phyloP scores from a whole-genome alignment of 2,888 invertebrate genomes.

The Chrysolina haemoptera region DNA sequence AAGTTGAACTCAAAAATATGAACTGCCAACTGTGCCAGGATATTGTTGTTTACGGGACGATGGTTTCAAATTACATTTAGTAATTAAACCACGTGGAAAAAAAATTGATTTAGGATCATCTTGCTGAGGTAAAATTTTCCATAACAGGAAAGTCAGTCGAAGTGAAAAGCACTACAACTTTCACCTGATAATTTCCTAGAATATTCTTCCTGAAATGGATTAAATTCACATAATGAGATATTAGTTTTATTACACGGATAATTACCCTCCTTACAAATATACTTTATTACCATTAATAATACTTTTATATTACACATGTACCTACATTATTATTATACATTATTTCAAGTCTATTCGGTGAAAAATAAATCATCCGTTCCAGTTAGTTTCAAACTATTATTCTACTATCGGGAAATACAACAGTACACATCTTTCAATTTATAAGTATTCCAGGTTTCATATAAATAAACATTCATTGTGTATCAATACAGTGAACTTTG shows the following conservation, averaged over 20 bases:
- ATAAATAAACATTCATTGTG: slow-evolving; percentile 16
- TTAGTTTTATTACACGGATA: slow-evolving; percentile 7
- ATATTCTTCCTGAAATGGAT: slow-evolving; percentile 27
- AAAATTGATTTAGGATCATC: slow-evolving; percentile 7
- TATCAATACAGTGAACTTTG: slow-evolving; percentile 5
- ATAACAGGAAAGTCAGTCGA: slow-evolving; percentile 27
- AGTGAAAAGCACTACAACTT: slow-evolving; percentile 24
- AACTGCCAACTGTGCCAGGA: neutral
- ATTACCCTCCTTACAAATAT: slow-evolving; percentile 2
- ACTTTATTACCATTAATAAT: slow-evolving; percentile 28
- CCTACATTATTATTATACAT: slow-evolving; percentile 32
- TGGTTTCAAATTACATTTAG: neutral
- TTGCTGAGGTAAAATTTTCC: slow-evolving; percentile 12
- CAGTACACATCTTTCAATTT: neutral
- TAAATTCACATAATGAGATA: slow-evolving; percentile 6
- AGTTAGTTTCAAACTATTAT: slow-evolving; percentile 15
- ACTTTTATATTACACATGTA: slow-evolving; percentile 31
- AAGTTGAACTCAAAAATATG: neutral
- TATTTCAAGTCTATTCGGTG: slow-evolving; percentile 12
- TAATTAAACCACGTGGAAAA: neutral
- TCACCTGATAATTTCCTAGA: slow-evolving; percentile 3
- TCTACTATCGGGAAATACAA: slow-evolving; percentile 14
- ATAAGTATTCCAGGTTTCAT: neutral
- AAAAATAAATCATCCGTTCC: slow-evolving; percentile 11
- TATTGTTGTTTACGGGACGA: neutral